phyloP scores from a whole-genome alignment of 2,113 vertebrate species.

The Dolichallabes microphthalmus region DNA sequence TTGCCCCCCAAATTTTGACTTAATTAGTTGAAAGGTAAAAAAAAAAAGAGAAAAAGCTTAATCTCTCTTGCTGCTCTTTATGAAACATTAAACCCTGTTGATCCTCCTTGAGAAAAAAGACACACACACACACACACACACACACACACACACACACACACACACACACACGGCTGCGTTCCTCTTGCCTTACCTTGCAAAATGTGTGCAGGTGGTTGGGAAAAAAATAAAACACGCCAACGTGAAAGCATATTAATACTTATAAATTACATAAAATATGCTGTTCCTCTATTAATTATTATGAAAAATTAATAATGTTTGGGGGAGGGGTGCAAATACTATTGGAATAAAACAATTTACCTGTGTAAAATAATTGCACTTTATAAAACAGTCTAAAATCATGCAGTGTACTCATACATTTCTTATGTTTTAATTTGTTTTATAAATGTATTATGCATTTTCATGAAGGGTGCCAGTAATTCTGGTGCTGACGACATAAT shows the following conservation, averaged over 20 bases:
- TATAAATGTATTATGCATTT: neutral
- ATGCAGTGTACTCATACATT: neutral
- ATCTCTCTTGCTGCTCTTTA: neutral
- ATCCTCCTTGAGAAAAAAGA: neutral
- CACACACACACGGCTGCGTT: neutral
- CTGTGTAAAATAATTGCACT: neutral
- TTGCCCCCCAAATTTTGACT: neutral
- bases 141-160: too few species aligned
- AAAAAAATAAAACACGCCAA: neutral
- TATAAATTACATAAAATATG: too few species aligned
- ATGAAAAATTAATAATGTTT: neutral
- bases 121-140: neutral
- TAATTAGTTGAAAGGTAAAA: neutral
- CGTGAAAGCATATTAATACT: neutral
- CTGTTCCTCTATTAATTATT: too few species aligned
- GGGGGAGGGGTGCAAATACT: neutral
- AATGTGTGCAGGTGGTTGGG: neutral
- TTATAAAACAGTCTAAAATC: neutral
- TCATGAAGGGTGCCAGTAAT: slow-evolving; percentile 16
- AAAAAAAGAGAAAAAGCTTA: neutral
- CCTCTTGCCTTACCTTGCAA: neutral
- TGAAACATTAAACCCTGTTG: neutral
- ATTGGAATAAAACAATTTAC: neutral
- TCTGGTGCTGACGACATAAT: neutral
- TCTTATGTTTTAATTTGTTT: neutral